Evolutionary conservation across 1,140 invertebrate species (phyloP).

Genomic region (Papilio aristodemus): DNA sequence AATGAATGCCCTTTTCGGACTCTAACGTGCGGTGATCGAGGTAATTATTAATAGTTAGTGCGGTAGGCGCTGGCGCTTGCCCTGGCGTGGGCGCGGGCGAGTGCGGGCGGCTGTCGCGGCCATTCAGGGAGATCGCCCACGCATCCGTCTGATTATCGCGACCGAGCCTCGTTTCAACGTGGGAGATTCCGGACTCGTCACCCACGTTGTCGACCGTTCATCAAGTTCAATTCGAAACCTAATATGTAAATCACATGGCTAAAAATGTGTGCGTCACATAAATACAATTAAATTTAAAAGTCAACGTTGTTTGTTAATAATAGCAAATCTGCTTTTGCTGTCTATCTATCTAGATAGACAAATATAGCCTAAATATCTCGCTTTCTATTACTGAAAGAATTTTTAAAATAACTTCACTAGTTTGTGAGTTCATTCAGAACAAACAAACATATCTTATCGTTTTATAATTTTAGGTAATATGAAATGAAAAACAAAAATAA

Average conservation of each 20-base stretch:
- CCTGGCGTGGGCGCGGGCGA: slow-evolving; percentile 52
- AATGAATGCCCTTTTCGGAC: slow-evolving; percentile 34
- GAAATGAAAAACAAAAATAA: no score
- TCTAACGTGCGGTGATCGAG: slow-evolving; percentile 49
- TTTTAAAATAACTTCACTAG: no score
- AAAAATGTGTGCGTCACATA: neutral
- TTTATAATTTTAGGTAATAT: no score
- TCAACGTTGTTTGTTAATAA: no score
- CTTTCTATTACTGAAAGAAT: no score
- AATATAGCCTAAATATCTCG: no score
- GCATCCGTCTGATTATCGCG: slow-evolving; percentile 63
- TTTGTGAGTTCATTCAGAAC: no score
- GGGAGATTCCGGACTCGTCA: slow-evolving; percentile 36
- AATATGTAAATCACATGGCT: neutral
- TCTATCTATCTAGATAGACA: no score
- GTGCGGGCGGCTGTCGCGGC: slow-evolving; percentile 51
- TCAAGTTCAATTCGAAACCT: neutral
- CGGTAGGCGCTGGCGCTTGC: slow-evolving; percentile 38
- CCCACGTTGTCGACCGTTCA: neutral
- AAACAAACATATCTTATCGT: no score
- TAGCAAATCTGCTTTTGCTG: no score
- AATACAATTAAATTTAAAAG: neutral
- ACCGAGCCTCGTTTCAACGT: slow-evolving; percentile 51
- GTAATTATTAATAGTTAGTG: slow-evolving; percentile 45
- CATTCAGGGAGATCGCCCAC: slow-evolving; percentile 67